Conservation (phyloP, 2,888 invertebrate species). For the Copidosoma aretas region DNA sequence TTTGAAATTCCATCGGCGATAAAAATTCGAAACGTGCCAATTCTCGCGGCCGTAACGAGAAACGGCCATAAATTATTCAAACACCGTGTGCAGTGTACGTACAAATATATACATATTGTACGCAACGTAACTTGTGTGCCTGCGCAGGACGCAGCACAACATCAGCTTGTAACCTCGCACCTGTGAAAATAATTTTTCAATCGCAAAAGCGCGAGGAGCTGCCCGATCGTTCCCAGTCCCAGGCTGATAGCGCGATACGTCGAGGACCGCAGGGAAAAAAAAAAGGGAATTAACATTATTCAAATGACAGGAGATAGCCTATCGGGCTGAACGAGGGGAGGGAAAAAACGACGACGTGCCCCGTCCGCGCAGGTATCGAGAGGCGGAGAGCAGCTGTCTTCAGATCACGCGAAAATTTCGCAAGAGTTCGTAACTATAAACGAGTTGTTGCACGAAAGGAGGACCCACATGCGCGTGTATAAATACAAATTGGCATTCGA, state of each 20-base stretch:
- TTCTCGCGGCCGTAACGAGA: background rate
- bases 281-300: conserved; percentile 25
- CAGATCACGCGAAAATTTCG: conserved; percentile 45
- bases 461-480: conserved; percentile 42
- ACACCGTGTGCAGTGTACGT: background rate
- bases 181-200: background rate
- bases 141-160: background rate
- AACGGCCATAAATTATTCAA: background rate
- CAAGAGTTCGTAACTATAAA: conserved; percentile 31
- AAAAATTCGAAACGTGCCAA: background rate
- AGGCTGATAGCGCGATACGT: background rate
- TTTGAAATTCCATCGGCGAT: background rate
- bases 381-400: conserved; percentile 42
- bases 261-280: background rate
- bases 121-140: background rate
- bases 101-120: too few relatives aligned
- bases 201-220: background rate
- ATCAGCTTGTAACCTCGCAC: background rate
- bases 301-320: conserved; percentile 16
- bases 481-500: conserved; percentile 51
- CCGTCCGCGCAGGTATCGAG: conserved; percentile 12
- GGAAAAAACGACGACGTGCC: background rate
- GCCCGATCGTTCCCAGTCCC: background rate
- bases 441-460: background rate
- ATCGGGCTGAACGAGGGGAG: background rate